A percentile compares a stretch with the other conserved stretches of the same genome.
Evolutionary conservation across 2,113 vertebrate species (phyloP).

Genomic region (Cacatua alba): DNA sequence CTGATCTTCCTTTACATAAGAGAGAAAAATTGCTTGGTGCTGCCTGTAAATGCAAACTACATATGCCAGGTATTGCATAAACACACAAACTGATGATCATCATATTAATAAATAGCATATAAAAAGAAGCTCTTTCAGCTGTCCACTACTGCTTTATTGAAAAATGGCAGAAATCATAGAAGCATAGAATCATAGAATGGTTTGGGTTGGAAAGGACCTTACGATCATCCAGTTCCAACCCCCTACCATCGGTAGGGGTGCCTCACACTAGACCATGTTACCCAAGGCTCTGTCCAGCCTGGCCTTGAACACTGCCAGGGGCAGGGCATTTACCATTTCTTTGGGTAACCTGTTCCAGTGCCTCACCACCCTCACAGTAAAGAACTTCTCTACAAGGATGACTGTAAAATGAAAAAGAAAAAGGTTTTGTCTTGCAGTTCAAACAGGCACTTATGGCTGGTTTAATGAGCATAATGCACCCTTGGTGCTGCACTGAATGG

Average conservation of each 20-base stretch:
- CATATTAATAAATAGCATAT: neutral
- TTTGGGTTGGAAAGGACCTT: neutral
- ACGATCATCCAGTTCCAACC: neutral
- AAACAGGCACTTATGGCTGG: neutral
- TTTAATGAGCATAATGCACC: rapidly evolving
- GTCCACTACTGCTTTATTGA: neutral
- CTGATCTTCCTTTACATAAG: neutral
- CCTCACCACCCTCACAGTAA: too few relatives aligned
- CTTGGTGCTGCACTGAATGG: neutral
- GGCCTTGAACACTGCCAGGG: too few relatives aligned
- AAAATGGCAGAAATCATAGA: neutral
- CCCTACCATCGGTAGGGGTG: too few relatives aligned
- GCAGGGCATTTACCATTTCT: too few relatives aligned
- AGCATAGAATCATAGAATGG: neutral
- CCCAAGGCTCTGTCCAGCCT: too few relatives aligned
- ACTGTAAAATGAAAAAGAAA: neutral
- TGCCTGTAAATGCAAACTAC: neutral
- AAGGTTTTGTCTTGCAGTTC: neutral
- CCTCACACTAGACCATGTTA: too few relatives aligned
- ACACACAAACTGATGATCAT: neutral
- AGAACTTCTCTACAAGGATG: neutral
- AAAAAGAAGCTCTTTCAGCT: neutral
- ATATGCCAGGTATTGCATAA: neutral
- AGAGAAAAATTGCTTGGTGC: neutral
- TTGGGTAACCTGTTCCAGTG: too few relatives aligned